Evolutionary conservation across 2,888 invertebrate genomes (phyloP).

Genomic region (Ecdyonurus torrentis): DNA sequence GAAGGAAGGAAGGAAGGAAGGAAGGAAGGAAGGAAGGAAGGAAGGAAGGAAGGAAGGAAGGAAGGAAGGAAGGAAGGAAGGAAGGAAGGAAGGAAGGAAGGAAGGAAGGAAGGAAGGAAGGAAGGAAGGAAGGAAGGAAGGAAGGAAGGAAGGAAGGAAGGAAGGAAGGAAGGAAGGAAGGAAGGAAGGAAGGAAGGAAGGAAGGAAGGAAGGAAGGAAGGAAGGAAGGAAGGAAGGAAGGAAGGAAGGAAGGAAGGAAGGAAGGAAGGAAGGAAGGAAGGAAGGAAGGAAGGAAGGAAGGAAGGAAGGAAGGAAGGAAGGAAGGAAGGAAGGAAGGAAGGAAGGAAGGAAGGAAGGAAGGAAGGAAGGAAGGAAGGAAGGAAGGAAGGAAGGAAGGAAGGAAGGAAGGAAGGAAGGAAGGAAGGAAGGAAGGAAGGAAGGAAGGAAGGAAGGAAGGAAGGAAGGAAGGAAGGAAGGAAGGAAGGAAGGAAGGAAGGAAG

Average conservation of each 20-base stretch:
- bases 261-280: slow-evolving; percentile 7
- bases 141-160: slow-evolving; percentile 3
- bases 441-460: slow-evolving; percentile 7
- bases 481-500: slow-evolving; percentile 7
- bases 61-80: slow-evolving; percentile 6
- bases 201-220: slow-evolving; percentile 7
- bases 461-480: slow-evolving; percentile 7
- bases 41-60: slow-evolving; percentile 4
- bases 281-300: slow-evolving; percentile 7
- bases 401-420: slow-evolving; percentile 8
- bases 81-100: slow-evolving; percentile 6
- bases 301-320: slow-evolving; percentile 7
- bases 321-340: slow-evolving; percentile 7
- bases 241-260: slow-evolving; percentile 1
- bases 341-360: slow-evolving; percentile 7
- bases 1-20: slow-evolving; percentile 7
- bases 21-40: slow-evolving; percentile 7
- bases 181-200: slow-evolving; percentile 7
- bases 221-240: slow-evolving; percentile 7
- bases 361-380: slow-evolving; percentile 7
- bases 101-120: slow-evolving; percentile 7
- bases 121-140: slow-evolving; percentile 7
- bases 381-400: slow-evolving; percentile 7
- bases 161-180: slow-evolving; percentile 6
- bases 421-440: slow-evolving; percentile 8